Conservation (phyloP, 2,797 vertebrate species). For the Phylloscopus collybita region DNA sequence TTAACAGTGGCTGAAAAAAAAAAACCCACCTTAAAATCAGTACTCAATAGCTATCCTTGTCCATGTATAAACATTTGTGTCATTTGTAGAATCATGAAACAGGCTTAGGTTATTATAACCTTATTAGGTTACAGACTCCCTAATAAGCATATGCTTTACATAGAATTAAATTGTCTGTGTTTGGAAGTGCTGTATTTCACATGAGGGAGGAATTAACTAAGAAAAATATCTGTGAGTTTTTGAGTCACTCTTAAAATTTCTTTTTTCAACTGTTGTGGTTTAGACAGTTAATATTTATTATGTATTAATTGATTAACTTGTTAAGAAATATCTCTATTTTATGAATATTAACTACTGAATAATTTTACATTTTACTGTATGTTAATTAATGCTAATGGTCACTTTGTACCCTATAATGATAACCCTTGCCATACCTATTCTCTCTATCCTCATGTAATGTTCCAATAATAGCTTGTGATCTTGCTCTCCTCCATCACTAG, state of each 20-base stretch:
- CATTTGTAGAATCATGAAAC: not conserved
- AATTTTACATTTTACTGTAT: not conserved
- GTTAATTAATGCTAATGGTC: constrained; percentile 11
- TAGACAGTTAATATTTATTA: not conserved
- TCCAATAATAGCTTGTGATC: constrained; percentile 43
- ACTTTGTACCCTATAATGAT: not conserved
- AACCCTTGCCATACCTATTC: constrained; percentile 36
- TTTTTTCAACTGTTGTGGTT: not conserved
- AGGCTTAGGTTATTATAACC: not conserved
- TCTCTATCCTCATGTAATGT: constrained; percentile 61
- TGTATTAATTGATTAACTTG: not conserved
- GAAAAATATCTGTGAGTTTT: not conserved
- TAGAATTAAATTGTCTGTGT: not conserved
- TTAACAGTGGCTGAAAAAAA: not conserved
- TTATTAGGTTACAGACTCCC: not conserved
- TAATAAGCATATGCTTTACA: not conserved
- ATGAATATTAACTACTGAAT: not conserved
- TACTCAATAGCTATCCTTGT: not conserved
- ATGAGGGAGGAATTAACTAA: not conserved
- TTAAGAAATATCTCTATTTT: not conserved
- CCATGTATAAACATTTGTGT: not conserved
- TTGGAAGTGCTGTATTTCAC: not conserved
- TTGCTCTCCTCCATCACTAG: constrained; percentile 43
- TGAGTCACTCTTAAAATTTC: not conserved
- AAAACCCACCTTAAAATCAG: not conserved